These are phyloP conservation scores for Eretmocerus hayati DNA, from an alignment of 2,888 invertebrate species.

Conservation along the genomic window DNA sequence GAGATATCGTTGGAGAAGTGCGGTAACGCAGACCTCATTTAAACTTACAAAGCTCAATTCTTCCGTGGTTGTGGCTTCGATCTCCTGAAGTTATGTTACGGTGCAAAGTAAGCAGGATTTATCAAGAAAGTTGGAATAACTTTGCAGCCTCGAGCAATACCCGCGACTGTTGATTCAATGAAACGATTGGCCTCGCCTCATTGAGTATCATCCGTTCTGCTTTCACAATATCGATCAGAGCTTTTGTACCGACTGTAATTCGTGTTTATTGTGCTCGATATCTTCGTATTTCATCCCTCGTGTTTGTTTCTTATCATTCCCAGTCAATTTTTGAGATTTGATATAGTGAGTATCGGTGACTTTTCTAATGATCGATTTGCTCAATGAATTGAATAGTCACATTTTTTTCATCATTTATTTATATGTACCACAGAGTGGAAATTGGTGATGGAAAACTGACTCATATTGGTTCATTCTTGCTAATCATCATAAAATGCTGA, in stretches of 20 bases:
- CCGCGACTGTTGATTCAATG: constrained; percentile 48
- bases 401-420: too few species aligned
- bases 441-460: too few species aligned
- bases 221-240: not conserved
- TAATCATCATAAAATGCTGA: too few species aligned
- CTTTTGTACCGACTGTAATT: not conserved
- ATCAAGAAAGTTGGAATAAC: constrained; percentile 48
- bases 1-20: constrained; percentile 20
- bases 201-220: constrained; percentile 28
- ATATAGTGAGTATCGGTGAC: not conserved
- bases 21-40: constrained; percentile 41
- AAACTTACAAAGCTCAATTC: constrained; percentile 48
- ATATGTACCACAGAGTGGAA: too few species aligned
- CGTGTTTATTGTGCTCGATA: not conserved
- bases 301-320: not conserved
- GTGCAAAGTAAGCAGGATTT: constrained; percentile 47
- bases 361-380: too few species aligned
- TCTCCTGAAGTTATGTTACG: constrained; percentile 47
- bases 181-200: constrained; percentile 47
- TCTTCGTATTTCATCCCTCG: not conserved
- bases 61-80: constrained; percentile 47
- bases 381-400: too few species aligned
- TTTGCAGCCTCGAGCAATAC: constrained; percentile 27
- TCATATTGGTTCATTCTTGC: too few species aligned
- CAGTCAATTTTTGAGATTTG: not conserved